These are phyloP conservation scores for Schizotus pectinicornis DNA, from an alignment of 2,888 invertebrate genomes.

Conservation along the genomic window DNA sequence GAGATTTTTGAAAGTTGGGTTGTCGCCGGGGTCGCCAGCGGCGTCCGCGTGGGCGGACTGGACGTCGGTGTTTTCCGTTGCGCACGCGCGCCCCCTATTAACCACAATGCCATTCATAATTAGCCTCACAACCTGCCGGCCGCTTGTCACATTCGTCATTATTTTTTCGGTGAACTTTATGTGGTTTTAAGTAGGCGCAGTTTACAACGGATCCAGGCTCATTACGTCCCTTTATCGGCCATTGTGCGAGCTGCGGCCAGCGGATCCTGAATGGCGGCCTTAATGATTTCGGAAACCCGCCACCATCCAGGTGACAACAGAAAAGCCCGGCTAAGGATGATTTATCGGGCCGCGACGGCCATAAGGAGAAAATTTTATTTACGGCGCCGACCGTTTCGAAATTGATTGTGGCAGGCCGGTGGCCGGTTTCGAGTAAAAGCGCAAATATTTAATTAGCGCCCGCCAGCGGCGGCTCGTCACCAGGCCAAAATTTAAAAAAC, in stretches of 20 bases:
- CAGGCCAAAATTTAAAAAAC: too few relatives aligned
- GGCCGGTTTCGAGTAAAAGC: conserved; percentile 6
- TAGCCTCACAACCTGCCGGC: conserved; percentile 27
- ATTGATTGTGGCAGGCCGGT: background rate
- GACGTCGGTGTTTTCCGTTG: conserved; percentile 16
- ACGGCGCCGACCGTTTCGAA: conserved; percentile 1
- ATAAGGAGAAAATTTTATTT: conserved; percentile 12
- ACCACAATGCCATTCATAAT: conserved; percentile 29
- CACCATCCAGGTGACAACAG: conserved; percentile 25
- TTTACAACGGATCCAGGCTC: conserved; percentile 28
- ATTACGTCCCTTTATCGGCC: conserved; percentile 27
- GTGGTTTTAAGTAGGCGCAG: conserved; percentile 29
- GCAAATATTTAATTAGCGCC: conserved; percentile 20
- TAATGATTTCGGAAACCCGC: conserved; percentile 28
- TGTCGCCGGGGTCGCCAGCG: background rate
- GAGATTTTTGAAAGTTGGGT: too few relatives aligned
- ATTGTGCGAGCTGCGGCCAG: conserved; percentile 16
- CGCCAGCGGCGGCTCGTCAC: background rate
- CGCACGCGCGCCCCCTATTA: conserved; percentile 19
- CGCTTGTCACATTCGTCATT: conserved; percentile 30
- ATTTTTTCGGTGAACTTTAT: conserved; percentile 25
- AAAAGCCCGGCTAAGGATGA: conserved; percentile 18
- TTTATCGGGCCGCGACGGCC: conserved; percentile 12
- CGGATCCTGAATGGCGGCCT: conserved; percentile 19
- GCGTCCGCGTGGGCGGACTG: conserved; percentile 15